phyloP scores from a whole-genome alignment of 2,113 vertebrate genomes.

The Corvus cornix region DNA sequence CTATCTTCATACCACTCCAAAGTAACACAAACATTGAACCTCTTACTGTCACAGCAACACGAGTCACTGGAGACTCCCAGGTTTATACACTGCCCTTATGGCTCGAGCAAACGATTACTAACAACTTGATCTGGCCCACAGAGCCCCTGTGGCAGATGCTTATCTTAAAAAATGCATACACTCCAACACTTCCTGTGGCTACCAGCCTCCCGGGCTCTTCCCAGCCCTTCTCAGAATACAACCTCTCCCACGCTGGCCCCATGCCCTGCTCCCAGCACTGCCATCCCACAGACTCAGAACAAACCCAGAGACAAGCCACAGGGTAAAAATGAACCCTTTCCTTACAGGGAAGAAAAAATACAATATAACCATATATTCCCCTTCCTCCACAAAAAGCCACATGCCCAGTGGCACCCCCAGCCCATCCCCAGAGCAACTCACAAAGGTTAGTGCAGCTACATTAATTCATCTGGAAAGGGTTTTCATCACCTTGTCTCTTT shows the following conservation, averaged over 20 bases:
- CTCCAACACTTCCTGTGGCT: neutral
- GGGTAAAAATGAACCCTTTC: neutral
- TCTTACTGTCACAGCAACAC: neutral
- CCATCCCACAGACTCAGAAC: neutral
- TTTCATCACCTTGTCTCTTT: slow-evolving; percentile 37
- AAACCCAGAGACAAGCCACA: neutral
- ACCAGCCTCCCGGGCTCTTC: neutral
- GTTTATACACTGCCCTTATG: neutral
- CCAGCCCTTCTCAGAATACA: neutral
- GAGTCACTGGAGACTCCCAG: neutral
- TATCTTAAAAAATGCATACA: neutral
- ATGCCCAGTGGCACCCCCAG: neutral
- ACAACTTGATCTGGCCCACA: neutral
- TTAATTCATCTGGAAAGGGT: slow-evolving; percentile 22
- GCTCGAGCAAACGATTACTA: neutral
- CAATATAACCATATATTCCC: neutral
- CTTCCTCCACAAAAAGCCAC: neutral
- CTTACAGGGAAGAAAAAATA: neutral
- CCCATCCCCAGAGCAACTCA: neutral
- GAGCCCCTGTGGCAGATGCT: neutral
- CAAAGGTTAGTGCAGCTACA: neutral
- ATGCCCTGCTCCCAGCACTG: neutral
- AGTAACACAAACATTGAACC: neutral
- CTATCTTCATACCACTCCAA: neutral
- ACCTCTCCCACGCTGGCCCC: neutral